Evolutionary conservation across 2,797 vertebrate genomes (phyloP).

Genomic region (Mormyrops boulengeri): DNA sequence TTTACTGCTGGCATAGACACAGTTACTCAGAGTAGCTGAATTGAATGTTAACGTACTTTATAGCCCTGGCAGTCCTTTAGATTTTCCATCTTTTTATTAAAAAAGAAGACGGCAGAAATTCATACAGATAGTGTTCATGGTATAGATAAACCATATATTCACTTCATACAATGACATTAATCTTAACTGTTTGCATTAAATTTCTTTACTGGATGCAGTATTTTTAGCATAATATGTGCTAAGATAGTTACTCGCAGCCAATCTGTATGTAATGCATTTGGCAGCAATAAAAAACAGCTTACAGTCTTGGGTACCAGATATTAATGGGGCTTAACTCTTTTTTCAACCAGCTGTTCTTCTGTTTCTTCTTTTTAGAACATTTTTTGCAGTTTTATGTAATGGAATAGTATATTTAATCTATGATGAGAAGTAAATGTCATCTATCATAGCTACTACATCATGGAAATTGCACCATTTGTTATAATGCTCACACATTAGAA

Average conservation of each 20-base stretch:
- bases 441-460: not conserved
- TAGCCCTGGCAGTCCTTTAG: not conserved
- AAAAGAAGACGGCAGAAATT: not conserved
- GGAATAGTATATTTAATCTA: not conserved
- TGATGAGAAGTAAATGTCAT: not conserved
- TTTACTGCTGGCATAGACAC: slow-evolving; percentile 6
- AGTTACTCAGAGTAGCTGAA: not conserved
- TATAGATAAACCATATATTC: slow-evolving; percentile 16
- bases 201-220: not conserved
- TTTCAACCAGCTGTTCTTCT: slow-evolving; percentile 4
- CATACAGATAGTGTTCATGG: slow-evolving; percentile 10
- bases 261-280: slow-evolving; percentile 21
- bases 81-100: slow-evolving; percentile 5
- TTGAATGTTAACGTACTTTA: not conserved
- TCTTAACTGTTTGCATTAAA: slow-evolving; percentile 14
- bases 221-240: slow-evolving; percentile 15
- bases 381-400: not conserved
- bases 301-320: slow-evolving; percentile 11
- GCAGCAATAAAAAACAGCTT: slow-evolving; percentile 17
- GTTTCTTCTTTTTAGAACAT: not conserved
- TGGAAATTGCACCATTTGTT: not conserved
- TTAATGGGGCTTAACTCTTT: slow-evolving; percentile 14
- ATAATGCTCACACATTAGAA: not conserved
- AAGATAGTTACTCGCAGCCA: slow-evolving; percentile 13
- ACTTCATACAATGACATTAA: slow-evolving; percentile 18